Evolutionary conservation across 1,140 invertebrate species (phyloP).

Genomic region (Brachionus rubens): DNA sequence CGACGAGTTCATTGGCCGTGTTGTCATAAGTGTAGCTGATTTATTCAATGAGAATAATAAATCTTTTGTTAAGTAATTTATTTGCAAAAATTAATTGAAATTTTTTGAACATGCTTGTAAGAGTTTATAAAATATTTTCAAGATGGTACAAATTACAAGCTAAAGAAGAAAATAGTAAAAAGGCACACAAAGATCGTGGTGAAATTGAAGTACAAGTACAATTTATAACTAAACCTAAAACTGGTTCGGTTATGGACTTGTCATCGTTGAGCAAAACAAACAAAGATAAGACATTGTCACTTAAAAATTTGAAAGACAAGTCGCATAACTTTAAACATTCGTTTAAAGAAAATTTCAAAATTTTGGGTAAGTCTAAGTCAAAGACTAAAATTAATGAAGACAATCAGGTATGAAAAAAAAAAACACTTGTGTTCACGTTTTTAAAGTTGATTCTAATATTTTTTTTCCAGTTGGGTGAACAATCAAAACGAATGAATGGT

Average conservation of each 20-base stretch:
- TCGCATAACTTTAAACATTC: conserved; percentile 19
- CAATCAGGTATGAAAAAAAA: neutral
- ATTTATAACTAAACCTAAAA: conserved; percentile 24
- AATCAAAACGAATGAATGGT: conserved; percentile 33
- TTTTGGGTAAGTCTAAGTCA: conserved; percentile 8
- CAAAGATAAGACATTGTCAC: conserved; percentile 21
- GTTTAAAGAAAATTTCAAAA: conserved; percentile 33
- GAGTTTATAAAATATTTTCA: conserved; percentile 8
- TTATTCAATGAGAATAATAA: conserved; percentile 44
- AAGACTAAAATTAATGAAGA: conserved; percentile 30
- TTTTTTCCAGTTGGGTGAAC: conserved; percentile 21
- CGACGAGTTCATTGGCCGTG: conserved; percentile 36
- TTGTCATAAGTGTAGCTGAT: conserved; percentile 13
- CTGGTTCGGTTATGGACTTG: conserved; percentile 38
- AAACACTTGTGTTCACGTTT: neutral
- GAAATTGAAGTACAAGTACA: conserved; percentile 31
- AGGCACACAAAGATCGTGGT: conserved; percentile 20
- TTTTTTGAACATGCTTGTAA: conserved; percentile 8
- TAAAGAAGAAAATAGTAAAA: conserved; percentile 38
- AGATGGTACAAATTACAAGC: conserved; percentile 36
- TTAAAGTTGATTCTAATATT: neutral
- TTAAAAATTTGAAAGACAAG: conserved; percentile 40
- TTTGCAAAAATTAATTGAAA: conserved; percentile 11
- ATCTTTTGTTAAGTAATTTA: conserved; percentile 42
- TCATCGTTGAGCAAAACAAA: conserved; percentile 20